A percentile compares a stretch with the other conserved stretches of the same genome.
These are phyloP conservation scores for Atherinomorus stipes DNA, from an alignment of 2,113 vertebrate genomes.

Conservation along the genomic window DNA sequence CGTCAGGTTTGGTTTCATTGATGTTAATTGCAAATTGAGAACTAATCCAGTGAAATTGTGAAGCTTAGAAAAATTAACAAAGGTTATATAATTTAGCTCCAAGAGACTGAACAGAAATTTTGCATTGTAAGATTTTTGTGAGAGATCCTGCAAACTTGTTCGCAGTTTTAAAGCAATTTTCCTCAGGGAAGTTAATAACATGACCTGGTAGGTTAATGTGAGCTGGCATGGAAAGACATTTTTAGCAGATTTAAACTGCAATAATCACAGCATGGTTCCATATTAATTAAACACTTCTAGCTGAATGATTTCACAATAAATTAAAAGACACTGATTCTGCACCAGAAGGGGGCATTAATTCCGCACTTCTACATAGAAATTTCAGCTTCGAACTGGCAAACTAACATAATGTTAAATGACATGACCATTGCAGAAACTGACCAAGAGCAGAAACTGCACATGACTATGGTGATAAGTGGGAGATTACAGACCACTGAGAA, in stretches of 20 bases:
- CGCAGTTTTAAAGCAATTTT: neutral
- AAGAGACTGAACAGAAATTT: too few relatives aligned
- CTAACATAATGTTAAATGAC: constrained; percentile 30
- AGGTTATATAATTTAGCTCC: neutral
- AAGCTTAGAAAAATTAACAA: too few relatives aligned
- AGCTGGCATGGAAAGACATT: neutral
- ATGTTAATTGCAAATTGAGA: too few relatives aligned
- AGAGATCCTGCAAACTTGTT: neutral
- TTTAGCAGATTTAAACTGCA: constrained; percentile 3
- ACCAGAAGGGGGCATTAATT: constrained; percentile 27
- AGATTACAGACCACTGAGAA: constrained; percentile 55
- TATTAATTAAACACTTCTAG: constrained; percentile 31
- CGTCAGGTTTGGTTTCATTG: too few relatives aligned
- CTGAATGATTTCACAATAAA: constrained; percentile 16
- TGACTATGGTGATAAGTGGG: constrained; percentile 45
- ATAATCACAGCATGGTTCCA: constrained; percentile 38
- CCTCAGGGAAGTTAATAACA: neutral
- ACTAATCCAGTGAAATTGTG: too few relatives aligned
- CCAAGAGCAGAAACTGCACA: constrained; percentile 36
- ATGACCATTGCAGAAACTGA: constrained; percentile 24
- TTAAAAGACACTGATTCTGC: neutral
- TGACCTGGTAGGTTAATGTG: neutral
- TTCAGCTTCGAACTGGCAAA: constrained; percentile 16
- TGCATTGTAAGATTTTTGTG: neutral
- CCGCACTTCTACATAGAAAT: constrained; percentile 23